Conservation (phyloP, 2,113 vertebrate species). For the Syrmaticus mikado region DNA sequence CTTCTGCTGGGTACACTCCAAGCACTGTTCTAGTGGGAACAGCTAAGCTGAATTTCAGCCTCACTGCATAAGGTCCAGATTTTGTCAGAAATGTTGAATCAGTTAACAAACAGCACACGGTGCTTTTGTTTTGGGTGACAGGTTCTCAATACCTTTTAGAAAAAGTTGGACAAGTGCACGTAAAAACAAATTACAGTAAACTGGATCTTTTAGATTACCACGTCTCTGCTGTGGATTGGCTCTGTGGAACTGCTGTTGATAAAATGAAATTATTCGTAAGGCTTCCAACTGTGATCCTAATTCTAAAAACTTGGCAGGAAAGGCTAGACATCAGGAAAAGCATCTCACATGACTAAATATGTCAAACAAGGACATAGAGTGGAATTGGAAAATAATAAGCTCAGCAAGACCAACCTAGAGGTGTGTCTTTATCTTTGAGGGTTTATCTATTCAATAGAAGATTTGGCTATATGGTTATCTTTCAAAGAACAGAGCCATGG, state of each 20-base stretch:
- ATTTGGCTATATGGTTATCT: background rate
- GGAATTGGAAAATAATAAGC: background rate
- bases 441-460: background rate
- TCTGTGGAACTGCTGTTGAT: background rate
- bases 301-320: conserved; percentile 27
- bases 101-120: background rate
- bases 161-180: background rate
- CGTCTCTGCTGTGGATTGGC: background rate
- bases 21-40: background rate
- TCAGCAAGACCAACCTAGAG: background rate
- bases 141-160: background rate
- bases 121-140: background rate
- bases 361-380: background rate
- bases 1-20: background rate
- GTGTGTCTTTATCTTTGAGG: background rate
- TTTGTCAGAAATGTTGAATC: background rate
- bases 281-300: background rate
- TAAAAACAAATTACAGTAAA: background rate
- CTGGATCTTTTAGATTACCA: background rate
- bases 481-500: background rate
- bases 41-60: background rate
- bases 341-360: background rate
- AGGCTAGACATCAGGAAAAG: background rate
- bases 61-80: background rate
- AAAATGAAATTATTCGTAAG: background rate